A percentile compares a stretch with the other conserved stretches of the same genome.
These are phyloP conservation scores for Macrobrachium nipponense DNA, from an alignment of 1,140 invertebrate species.

Conservation along the genomic window DNA sequence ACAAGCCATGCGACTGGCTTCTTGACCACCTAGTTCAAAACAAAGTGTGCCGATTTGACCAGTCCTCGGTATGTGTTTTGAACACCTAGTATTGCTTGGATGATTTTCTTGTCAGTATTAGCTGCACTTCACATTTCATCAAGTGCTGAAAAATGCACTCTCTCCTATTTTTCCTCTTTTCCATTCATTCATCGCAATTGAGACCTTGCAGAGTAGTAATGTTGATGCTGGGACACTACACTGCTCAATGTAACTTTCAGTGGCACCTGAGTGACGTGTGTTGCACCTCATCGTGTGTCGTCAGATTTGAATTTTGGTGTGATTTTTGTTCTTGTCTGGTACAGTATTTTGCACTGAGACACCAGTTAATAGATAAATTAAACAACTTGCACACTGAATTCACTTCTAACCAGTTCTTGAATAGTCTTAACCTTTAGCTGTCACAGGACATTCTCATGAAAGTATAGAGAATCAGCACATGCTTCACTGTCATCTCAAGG, in stretches of 20 bases:
- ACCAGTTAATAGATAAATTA: neutral
- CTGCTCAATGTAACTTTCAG: neutral
- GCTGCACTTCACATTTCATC: slow-evolving; percentile 16
- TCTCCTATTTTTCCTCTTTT: neutral
- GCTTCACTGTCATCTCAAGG: too few relatives aligned
- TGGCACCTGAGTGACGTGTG: slow-evolving; percentile 12
- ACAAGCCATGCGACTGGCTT: slow-evolving; percentile 73
- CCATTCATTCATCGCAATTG: too few relatives aligned
- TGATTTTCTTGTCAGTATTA: slow-evolving; percentile 28
- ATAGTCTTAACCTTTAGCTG: too few relatives aligned
- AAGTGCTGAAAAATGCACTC: slow-evolving; percentile 4
- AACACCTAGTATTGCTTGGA: slow-evolving; percentile 10
- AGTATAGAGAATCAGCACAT: too few relatives aligned
- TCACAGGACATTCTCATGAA: too few relatives aligned
- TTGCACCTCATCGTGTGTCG: slow-evolving; percentile 22
- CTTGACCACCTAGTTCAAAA: slow-evolving; percentile 71
- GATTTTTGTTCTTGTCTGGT: neutral
- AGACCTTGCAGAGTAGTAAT: too few relatives aligned
- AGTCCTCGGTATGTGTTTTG: slow-evolving; percentile 67
- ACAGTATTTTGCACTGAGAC: neutral
- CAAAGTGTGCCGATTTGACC: slow-evolving; percentile 71
- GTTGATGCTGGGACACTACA: neutral
- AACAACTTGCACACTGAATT: neutral
- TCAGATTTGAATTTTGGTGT: neutral
- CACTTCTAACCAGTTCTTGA: neutral